Base-by-base conservation (phyloP, 1,140 invertebrate species). In the Octopus bimaculoides region DNA sequence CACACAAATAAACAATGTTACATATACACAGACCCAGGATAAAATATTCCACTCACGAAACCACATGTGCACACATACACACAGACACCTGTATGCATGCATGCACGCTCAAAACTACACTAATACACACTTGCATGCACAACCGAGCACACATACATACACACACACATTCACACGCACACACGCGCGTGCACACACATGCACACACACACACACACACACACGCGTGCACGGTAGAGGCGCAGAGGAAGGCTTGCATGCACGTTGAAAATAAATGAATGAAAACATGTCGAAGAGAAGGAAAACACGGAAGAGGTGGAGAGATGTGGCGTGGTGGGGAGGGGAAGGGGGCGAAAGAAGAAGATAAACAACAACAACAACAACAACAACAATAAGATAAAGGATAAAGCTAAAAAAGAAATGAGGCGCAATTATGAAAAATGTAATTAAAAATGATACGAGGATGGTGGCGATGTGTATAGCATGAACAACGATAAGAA, bases 201-300 rank as follows among this genome's bases (percentile, higher is more conserved):
- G 66, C 56, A 53, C 77, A 78, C 55, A 53, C 55, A 78, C 55
- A 53, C 77, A 78, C 56, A 53, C 77, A 78, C 77, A 78, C 77
- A 5, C 56, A 78, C 56, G 5, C 77, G 5, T 56, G 77, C 77
- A 66, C 77, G 66, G 9, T 61, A 61, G 56, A 61, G 17, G 17
- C 56, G 56, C 17, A 61, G 56, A 61, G 17, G 56, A 3, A 17
- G 56, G 26, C 26, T 41, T 41, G 26, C 26, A 41, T 41, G 26
- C 26, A 41, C 26, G 26, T 41, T 41, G 26, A 41, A 41, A 41
- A 41, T 41, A 41, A 41, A 41, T 41, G 26, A 41, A 41, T 41
- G 26, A 41, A 41, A 41, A 41, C 26, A 41, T 41, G 26, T 41
- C 26, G 26, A 41, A 41, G 26, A 41, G 26, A 41, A 41, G 2